Conservation (phyloP, 2,888 invertebrate species). For the Eretmocerus hayati region DNA sequence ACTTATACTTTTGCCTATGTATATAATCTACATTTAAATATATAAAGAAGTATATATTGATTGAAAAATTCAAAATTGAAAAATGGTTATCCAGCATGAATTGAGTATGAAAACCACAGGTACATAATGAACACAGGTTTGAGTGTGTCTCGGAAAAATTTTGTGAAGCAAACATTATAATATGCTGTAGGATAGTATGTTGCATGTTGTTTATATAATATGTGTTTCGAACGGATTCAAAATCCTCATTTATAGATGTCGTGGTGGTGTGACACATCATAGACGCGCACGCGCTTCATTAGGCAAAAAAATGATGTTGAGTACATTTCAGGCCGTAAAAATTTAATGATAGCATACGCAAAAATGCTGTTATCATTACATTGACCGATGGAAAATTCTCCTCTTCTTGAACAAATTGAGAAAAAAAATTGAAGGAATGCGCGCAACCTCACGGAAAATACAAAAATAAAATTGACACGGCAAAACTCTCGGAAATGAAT, state of each 20-base stretch:
- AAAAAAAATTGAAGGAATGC: constrained; percentile 11
- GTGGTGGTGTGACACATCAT: constrained; percentile 37
- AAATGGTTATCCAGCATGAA: constrained; percentile 6
- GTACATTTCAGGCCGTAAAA: constrained; percentile 10
- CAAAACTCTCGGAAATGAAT: too few relatives aligned
- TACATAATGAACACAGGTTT: neutral
- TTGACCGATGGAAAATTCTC: constrained; percentile 12
- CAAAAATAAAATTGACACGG: neutral
- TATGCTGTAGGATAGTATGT: constrained; percentile 44
- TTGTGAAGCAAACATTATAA: constrained; percentile 33
- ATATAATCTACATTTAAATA: constrained; percentile 21
- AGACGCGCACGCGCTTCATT: constrained; percentile 26
- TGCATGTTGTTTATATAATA: constrained; percentile 47
- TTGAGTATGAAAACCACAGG: constrained; percentile 6
- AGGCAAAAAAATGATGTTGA: constrained; percentile 18
- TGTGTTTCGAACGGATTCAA: constrained; percentile 43
- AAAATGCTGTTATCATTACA: constrained; percentile 6
- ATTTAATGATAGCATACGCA: too few relatives aligned
- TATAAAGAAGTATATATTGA: constrained; percentile 26
- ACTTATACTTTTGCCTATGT: constrained; percentile 20
- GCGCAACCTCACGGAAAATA: neutral
- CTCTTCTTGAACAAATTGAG: constrained; percentile 20
- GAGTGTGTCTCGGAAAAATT: constrained; percentile 20
- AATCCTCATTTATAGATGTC: constrained; percentile 41
- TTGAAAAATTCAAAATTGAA: constrained; percentile 13